These are phyloP conservation scores for Diarsia brunnea DNA, from an alignment of 2,888 invertebrate species.

Conservation along the genomic window DNA sequence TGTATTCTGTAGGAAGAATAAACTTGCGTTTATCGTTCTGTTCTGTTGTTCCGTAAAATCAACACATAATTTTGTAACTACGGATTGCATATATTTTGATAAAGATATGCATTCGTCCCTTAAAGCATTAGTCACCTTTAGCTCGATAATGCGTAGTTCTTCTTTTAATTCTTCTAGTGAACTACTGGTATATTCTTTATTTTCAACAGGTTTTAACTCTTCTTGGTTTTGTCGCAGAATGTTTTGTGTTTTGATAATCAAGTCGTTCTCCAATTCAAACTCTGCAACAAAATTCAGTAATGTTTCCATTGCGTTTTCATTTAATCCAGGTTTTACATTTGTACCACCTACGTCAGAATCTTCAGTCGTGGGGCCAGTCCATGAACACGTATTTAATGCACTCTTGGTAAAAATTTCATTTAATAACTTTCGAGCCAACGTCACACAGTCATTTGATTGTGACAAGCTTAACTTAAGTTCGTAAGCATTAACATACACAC, in stretches of 20 bases:
- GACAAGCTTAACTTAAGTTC: background rate
- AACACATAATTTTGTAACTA: background rate
- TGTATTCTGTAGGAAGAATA: too few relatives aligned
- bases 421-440: background rate
- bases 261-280: background rate
- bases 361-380: background rate
- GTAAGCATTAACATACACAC: conserved; percentile 6
- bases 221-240: background rate
- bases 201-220: background rate
- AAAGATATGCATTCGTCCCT: background rate
- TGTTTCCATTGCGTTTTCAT: conserved; percentile 8
- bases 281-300: conserved; percentile 7
- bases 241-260: background rate
- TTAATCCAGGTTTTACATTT: background rate
- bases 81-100: background rate
- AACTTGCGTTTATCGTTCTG: too few relatives aligned
- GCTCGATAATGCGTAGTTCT: background rate
- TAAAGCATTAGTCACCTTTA: background rate
- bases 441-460: background rate
- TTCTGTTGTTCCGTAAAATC: too few relatives aligned
- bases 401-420: conserved; percentile 8
- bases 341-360: background rate
- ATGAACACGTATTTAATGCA: conserved; percentile 14
- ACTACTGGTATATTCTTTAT: background rate
- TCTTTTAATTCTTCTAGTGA: background rate